Conservation (phyloP, 2,888 invertebrate species). For the Rhyacophila evoluta region DNA sequence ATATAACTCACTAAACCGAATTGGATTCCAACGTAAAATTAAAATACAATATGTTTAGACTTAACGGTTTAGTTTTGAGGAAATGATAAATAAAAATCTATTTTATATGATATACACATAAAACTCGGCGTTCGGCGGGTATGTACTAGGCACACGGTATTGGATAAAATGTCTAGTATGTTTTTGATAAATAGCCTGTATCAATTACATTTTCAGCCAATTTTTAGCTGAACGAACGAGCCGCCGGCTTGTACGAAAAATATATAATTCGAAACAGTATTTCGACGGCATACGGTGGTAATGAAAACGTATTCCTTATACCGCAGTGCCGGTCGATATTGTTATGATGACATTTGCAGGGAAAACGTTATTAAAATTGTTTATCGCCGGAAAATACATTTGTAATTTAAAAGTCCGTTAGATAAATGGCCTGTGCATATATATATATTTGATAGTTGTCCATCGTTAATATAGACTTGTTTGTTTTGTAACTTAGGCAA, state of each 20-base stretch:
- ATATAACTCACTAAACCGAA: too few species aligned
- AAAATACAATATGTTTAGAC: too few species aligned
- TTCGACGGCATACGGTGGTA: neutral
- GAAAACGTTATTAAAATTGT: neutral
- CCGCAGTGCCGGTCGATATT: conserved; percentile 35
- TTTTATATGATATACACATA: too few species aligned
- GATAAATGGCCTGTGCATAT: neutral
- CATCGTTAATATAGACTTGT: neutral
- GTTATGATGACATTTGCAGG: neutral
- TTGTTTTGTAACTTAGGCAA: too few species aligned
- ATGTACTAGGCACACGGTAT: neutral
- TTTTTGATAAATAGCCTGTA: neutral
- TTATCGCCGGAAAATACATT: neutral
- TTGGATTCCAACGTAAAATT: too few species aligned
- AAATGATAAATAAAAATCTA: too few species aligned
- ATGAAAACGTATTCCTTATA: conserved; percentile 1
- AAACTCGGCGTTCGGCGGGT: too few species aligned
- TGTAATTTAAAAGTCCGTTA: neutral
- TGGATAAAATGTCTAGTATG: neutral
- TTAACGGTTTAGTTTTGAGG: too few species aligned
- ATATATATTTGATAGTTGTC: neutral
- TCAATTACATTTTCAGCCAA: neutral
- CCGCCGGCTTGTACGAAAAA: neutral
- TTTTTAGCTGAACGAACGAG: neutral
- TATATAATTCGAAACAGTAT: neutral